phyloP scores from a whole-genome alignment of 1,140 invertebrate genomes.

The Antheraea mylitta region DNA sequence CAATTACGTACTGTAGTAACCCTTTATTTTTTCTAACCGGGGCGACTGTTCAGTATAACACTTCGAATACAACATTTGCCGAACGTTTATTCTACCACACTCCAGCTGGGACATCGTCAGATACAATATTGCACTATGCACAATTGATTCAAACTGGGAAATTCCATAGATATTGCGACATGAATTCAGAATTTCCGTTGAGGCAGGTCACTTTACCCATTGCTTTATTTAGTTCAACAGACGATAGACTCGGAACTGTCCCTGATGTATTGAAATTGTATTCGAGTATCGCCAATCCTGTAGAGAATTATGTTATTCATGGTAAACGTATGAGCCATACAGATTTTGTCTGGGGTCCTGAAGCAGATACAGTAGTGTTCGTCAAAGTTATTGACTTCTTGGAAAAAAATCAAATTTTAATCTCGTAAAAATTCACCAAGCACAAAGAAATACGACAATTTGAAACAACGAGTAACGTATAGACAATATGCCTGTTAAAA shows the following conservation, averaged over 20 bases:
- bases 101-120: slow-evolving; percentile 88
- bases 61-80: slow-evolving; percentile 70
- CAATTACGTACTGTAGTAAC: slow-evolving; percentile 81
- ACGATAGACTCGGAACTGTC: slow-evolving; percentile 84
- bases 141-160: slow-evolving; percentile 80
- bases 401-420: slow-evolving; percentile 30
- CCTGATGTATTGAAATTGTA: slow-evolving; percentile 54
- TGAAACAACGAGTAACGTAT: not conserved
- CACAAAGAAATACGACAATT: slow-evolving; percentile 5
- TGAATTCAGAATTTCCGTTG: slow-evolving; percentile 81
- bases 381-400: slow-evolving; percentile 47
- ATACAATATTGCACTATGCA: slow-evolving; percentile 85
- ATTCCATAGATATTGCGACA: slow-evolving; percentile 83
- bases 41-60: slow-evolving; percentile 82
- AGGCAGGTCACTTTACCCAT: slow-evolving; percentile 82
- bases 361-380: slow-evolving; percentile 41
- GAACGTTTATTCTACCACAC: slow-evolving; percentile 79
- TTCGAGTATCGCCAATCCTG: slow-evolving; percentile 44
- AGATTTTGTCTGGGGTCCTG: slow-evolving; percentile 54
- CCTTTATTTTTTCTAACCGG: slow-evolving; percentile 82
- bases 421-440: slow-evolving; percentile 30
- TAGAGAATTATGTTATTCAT: slow-evolving; percentile 50
- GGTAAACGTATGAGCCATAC: slow-evolving; percentile 48
- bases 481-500: not conserved
- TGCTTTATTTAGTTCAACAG: slow-evolving; percentile 82